Evolutionary conservation across 1,140 invertebrate species (phyloP), one percentile per base, ranked within the genome.

Genomic region (Acyrthosiphon pisum): DNA sequence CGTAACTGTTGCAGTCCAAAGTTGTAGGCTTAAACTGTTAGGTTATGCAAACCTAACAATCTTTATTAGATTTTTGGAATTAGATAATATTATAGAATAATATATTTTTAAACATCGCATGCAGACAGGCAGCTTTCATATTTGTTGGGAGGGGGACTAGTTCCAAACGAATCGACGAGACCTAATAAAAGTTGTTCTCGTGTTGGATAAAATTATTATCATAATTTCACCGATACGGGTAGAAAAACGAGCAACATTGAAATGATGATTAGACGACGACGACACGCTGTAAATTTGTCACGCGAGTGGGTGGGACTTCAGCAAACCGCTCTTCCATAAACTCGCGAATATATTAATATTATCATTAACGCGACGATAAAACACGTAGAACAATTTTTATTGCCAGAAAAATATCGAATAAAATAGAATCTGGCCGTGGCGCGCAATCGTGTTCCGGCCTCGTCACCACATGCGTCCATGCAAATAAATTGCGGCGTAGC

Each of bases 401-500:
- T 84, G 83, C 83, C 41, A 84, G 37, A 44, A 84, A 84, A 41
- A 44, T 44, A 84, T 26, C 41, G 23, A 41, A 26, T 84, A 84
- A 41, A 84, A 44, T 26, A 84, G 9, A 41, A 41, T 84, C 83
- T 84, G 35, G 35, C 41, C 83, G 23, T 44, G 23, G 37, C 37
- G 23, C 37, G 83, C 41, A 84, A 84, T 84, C 4, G 41, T 84
- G 23, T 44, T 44, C 41, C 81, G 37, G 8, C 84, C 11, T 11
- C 2, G 86, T 18, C 22, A 14, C 46, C 30, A 48, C 46, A 48
- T n/a, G 86, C 86, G 46, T 48, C 7, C 86, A 48, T 48, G 86
- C 26, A 87, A 87, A 87, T 87, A 87, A 48, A 87, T 87, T 87
- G 86, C 86, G 30, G 86, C 46, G 20, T 46, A 44, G 11, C 44